These are phyloP conservation scores for Thalpophila matura DNA, from an alignment of 2,888 invertebrate genomes.

Conservation along the genomic window DNA sequence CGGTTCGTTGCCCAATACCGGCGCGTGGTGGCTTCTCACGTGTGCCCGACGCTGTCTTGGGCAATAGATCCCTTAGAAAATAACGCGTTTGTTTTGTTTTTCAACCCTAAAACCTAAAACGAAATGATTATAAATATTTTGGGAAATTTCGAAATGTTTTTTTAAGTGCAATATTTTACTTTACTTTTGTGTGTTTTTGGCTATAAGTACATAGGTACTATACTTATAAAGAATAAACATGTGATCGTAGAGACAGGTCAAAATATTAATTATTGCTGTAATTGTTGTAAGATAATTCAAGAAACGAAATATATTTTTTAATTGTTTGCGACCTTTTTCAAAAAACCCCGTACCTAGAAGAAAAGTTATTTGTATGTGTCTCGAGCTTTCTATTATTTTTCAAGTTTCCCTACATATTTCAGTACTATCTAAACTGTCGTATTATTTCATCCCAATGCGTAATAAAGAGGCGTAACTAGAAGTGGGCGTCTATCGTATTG, in stretches of 20 bases:
- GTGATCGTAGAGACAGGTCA: too few relatives aligned
- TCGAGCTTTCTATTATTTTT: background rate
- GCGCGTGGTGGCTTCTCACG: conserved; percentile 47
- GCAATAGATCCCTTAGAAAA: background rate
- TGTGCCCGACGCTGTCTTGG: background rate
- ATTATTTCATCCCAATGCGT: conserved; percentile 40
- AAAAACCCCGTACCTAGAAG: too few relatives aligned
- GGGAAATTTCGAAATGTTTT: background rate
- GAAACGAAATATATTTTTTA: too few relatives aligned
- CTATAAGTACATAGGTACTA: too few relatives aligned
- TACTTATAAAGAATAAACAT: too few relatives aligned
- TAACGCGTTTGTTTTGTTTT: background rate
- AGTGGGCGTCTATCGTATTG: conserved; percentile 58
- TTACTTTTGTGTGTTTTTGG: too few relatives aligned
- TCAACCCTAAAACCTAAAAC: background rate
- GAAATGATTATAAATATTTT: too few relatives aligned
- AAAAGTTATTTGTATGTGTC: too few relatives aligned
- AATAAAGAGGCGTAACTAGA: conserved; percentile 50
- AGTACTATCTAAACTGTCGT: background rate
- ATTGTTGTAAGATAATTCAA: too few relatives aligned
- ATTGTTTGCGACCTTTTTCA: too few relatives aligned
- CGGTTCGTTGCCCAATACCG: conserved; percentile 29
- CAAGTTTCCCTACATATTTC: background rate
- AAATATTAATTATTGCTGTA: too few relatives aligned
- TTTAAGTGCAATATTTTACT: too few relatives aligned